Conservation (phyloP, 2,888 invertebrate genomes). For the Bellardia bayeri region DNA sequence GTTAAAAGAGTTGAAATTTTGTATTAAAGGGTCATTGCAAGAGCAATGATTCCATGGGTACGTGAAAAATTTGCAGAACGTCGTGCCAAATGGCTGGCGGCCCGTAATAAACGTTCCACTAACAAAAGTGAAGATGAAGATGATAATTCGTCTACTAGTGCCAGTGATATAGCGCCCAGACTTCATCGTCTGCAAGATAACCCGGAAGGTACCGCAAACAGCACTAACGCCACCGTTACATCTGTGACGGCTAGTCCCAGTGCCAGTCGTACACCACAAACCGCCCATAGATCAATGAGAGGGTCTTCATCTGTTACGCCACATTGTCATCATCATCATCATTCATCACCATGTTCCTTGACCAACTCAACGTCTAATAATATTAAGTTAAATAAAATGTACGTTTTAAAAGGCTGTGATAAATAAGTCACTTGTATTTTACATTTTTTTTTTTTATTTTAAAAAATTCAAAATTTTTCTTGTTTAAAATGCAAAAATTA, state of each 20-base stretch:
- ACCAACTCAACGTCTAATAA: slow-evolving; percentile 64
- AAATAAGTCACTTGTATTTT: slow-evolving; percentile 3
- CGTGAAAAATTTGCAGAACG: slow-evolving; percentile 84
- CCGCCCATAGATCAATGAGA: slow-evolving; percentile 64
- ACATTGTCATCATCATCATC: slow-evolving; percentile 69
- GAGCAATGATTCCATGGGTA: slow-evolving; percentile 84
- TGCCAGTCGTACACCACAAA: slow-evolving; percentile 52
- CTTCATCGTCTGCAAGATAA: slow-evolving; percentile 69
- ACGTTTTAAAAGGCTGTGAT: slow-evolving; percentile 25
- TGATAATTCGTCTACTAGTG: slow-evolving; percentile 55
- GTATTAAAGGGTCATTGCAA: slow-evolving; percentile 28
- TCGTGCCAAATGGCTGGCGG: slow-evolving; percentile 82
- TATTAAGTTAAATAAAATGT: slow-evolving; percentile 71
- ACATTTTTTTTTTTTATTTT: slow-evolving; percentile 8
- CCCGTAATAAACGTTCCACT: slow-evolving; percentile 78
- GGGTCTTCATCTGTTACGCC: slow-evolving; percentile 35
- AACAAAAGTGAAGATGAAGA: slow-evolving; percentile 62
- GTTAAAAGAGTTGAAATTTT: slow-evolving; percentile 23
- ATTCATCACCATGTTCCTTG: slow-evolving; percentile 69
- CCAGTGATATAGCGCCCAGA: slow-evolving; percentile 64
- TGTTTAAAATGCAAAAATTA: slow-evolving; percentile 80
- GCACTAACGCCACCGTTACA: not conserved
- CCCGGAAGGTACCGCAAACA: slow-evolving; percentile 49
- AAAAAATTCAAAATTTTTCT: slow-evolving; percentile 68
- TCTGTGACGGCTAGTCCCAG: slow-evolving; percentile 5